Percentiles rank a stretch among this genome's conserved stretches.
phyloP scores from a whole-genome alignment of 2,888 invertebrate species.

The Griposia aprilina region DNA sequence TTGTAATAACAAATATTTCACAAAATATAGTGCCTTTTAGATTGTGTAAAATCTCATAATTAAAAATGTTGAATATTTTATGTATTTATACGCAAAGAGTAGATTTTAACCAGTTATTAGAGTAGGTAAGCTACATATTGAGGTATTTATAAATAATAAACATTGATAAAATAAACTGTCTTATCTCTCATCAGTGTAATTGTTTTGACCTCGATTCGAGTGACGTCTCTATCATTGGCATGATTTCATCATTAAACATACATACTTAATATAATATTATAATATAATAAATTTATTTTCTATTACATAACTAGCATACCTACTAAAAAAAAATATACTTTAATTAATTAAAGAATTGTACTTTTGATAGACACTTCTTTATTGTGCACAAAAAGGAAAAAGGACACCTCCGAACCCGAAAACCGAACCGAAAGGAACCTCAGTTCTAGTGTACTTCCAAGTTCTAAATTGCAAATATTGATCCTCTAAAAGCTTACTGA shows the following conservation, averaged over 20 bases:
- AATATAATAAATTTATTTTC: not conserved
- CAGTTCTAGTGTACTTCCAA: not conserved
- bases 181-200: slow-evolving; percentile 31
- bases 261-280: not conserved
- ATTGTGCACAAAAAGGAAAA: not conserved
- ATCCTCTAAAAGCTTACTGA: not conserved
- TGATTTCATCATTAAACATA: slow-evolving; percentile 5
- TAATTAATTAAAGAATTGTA: too few species aligned
- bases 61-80: slow-evolving; percentile 3
- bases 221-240: not conserved
- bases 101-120: slow-evolving; percentile 21
- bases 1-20: slow-evolving; percentile 28
- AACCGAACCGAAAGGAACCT: too few species aligned
- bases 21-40: slow-evolving; percentile 50
- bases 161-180: slow-evolving; percentile 40
- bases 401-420: too few species aligned
- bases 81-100: slow-evolving; percentile 26
- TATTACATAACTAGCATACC: not conserved
- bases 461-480: not conserved
- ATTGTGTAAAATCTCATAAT: slow-evolving; percentile 28
- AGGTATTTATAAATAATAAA: slow-evolving; percentile 28
- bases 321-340: not conserved
- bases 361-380: too few species aligned
- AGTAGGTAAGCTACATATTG: slow-evolving; percentile 38
- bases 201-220: slow-evolving; percentile 28